Evolutionary conservation across 2,113 vertebrate species (phyloP), one percentile per base, ranked within the genome.

Genomic region (Odocoileus hemionus): DNA sequence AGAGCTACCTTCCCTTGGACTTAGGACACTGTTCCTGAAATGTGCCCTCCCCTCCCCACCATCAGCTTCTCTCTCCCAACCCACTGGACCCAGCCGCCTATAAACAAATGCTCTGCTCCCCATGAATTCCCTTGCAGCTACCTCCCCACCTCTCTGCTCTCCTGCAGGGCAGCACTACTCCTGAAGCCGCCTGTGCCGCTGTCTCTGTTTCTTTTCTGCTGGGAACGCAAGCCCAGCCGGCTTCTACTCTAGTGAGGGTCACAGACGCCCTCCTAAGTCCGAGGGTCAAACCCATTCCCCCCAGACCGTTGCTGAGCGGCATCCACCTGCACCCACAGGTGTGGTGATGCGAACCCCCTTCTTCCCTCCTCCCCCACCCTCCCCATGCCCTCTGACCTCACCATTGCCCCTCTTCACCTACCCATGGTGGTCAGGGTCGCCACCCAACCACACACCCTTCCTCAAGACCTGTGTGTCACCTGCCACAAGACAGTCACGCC

Each of bases 141-240:
- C 61, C 50, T 7, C 57, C 47, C 54, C 1, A 11, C 23, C 47
- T 39, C 87, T 52, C 50, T 55, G 21, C 60, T 33, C 55, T 26
- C 54, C 89, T 21, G 8, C 8, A 26, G 0, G 47, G 7, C 11
- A 45, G 0, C 36, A 6, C 61, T 14, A 25, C 28, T 64, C 10
- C 2, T 6, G 10, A 16, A 17, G 28, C 17, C 0, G 2, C 79
- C 67, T 1, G 15, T 8, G 28, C 70, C 36, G 4, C 57, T 1
- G 52, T 21, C 23, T 33, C 79, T 28, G 0, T 21, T 16, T 25
- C 45, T 28, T 45, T 52, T 30, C 90, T 13, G 23, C 11, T 3
- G 2, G 6, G 45, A 47, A 15, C 25, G 1, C 16, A 3, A 36
- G 15, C 78, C 17, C 47, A 47, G 76, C 58, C n/a, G 60, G 33